Conservation (phyloP, 1,140 invertebrate species). For the Zaprionus ornatus region DNA sequence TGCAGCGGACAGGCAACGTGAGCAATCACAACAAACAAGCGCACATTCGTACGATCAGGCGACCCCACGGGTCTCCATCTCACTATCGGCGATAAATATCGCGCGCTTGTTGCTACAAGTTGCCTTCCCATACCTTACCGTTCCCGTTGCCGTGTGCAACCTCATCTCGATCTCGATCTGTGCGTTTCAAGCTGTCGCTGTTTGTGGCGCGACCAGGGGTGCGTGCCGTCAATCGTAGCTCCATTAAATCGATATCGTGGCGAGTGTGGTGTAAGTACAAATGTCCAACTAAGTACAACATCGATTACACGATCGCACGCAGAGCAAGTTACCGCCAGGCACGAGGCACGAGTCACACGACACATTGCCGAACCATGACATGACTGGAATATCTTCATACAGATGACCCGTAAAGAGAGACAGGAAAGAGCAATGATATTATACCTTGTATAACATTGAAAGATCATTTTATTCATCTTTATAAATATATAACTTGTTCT, state of each 20-base stretch:
- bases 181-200: neutral
- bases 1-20: slow-evolving; percentile 24
- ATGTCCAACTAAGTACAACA: slow-evolving; percentile 66
- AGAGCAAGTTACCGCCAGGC: slow-evolving; percentile 21
- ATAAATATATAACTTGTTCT: too few relatives aligned
- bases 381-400: neutral
- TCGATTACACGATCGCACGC: slow-evolving; percentile 71
- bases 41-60: slow-evolving; percentile 1
- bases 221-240: slow-evolving; percentile 47
- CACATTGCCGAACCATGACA: neutral
- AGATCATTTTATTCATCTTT: too few relatives aligned
- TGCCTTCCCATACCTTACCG: neutral
- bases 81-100: slow-evolving; percentile 70
- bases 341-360: slow-evolving; percentile 39
- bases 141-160: neutral
- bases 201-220: neutral
- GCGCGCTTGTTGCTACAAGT: slow-evolving; percentile 40
- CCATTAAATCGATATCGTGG: slow-evolving; percentile 67
- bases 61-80: slow-evolving; percentile 48
- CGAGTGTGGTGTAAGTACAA: slow-evolving; percentile 60
- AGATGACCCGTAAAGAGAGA: too few relatives aligned
- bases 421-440: too few relatives aligned
- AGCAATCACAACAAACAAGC: slow-evolving; percentile 37
- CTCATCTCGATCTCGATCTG: neutral
- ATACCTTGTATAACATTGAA: too few relatives aligned